Percentiles rank a stretch among this genome's conserved stretches.
phyloP scores from a whole-genome alignment of 1,140 invertebrate species.

The Meloidogyne floridensis region DNA sequence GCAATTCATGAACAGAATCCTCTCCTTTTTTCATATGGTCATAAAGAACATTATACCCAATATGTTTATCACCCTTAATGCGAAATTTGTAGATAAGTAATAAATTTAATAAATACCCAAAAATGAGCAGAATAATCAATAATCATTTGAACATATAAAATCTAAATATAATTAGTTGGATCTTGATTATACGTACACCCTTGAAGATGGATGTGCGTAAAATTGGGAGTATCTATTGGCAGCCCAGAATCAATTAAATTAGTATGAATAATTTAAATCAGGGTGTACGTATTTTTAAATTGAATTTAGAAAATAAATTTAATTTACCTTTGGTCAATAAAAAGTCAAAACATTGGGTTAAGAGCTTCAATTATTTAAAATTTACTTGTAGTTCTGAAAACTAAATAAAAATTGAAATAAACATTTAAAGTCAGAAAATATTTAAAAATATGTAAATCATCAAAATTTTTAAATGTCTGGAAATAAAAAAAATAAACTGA shows the following conservation, averaged over 20 bases:
- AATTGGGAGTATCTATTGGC: too few relatives aligned
- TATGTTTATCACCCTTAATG: slow-evolving; percentile 57
- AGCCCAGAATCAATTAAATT: too few relatives aligned
- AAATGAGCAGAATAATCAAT: slow-evolving; percentile 5
- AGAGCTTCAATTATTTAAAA: background rate
- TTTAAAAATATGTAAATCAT: too few relatives aligned
- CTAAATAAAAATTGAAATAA: background rate
- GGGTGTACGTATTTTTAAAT: background rate
- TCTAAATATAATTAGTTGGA: background rate
- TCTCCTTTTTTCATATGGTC: slow-evolving; percentile 63
- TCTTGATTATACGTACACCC: too few relatives aligned
- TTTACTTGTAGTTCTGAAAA: background rate
- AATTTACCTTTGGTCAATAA: background rate
- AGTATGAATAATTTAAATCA: too few relatives aligned
- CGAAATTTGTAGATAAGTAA: slow-evolving; percentile 17
- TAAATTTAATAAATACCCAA: background rate
- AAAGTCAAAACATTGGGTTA: background rate
- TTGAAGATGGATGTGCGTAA: too few relatives aligned
- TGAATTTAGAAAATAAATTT: background rate
- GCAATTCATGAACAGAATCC: slow-evolving; percentile 54
- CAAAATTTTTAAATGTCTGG: too few relatives aligned
- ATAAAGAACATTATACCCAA: slow-evolving; percentile 62
- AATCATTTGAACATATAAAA: background rate
- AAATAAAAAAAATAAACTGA: too few relatives aligned
- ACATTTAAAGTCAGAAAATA: too few relatives aligned